phyloP scores from a whole-genome alignment of 1,140 invertebrate genomes.

The Gryllus bimaculatus region DNA sequence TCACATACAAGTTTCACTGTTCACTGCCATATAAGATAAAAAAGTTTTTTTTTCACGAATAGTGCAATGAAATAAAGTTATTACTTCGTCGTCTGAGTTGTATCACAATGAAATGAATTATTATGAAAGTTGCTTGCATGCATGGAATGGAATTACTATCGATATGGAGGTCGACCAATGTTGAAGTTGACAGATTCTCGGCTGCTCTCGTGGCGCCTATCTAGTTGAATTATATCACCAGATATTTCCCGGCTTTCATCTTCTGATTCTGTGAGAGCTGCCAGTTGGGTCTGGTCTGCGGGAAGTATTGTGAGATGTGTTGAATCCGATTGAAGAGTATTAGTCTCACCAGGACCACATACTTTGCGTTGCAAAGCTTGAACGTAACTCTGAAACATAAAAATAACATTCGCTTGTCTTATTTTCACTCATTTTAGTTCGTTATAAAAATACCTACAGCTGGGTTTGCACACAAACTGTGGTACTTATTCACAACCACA shows the following conservation, averaged over 20 bases:
- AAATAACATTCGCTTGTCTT: background rate
- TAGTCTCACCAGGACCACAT: constrained; percentile 54
- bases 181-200: constrained; percentile 14
- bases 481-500: background rate
- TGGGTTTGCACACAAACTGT: no score
- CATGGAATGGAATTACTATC: constrained; percentile 11
- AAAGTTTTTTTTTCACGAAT: no score
- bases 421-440: no score
- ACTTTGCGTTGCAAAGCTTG: constrained; percentile 65
- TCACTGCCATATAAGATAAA: no score
- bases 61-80: no score
- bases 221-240: constrained; percentile 19
- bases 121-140: no score
- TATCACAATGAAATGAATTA: no score
- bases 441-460: no score
- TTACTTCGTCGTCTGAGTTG: no score
- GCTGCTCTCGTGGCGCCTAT: constrained; percentile 16
- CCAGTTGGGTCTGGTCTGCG: constrained; percentile 37
- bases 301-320: constrained; percentile 57
- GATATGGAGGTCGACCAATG: constrained; percentile 15
- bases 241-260: constrained; percentile 32
- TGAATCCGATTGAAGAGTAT: constrained; percentile 62
- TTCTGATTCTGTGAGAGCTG: constrained; percentile 38
- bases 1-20: no score
- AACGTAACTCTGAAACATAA: constrained; percentile 57